Conservation (phyloP, 2,888 invertebrate species). For the Podabrus alpinus region DNA sequence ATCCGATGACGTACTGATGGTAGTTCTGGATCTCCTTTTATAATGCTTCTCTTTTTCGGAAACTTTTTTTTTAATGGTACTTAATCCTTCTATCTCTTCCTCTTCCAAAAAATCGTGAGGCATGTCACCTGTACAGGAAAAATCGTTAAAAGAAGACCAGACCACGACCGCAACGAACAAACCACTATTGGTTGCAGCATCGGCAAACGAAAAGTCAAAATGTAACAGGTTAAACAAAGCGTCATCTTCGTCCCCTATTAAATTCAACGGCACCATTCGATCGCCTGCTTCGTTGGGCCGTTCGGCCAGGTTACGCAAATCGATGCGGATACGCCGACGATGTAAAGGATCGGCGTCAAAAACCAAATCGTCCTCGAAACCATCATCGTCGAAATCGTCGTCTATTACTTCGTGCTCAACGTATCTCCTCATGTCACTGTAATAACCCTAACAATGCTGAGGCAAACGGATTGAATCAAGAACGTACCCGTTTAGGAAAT, state of each 20-base stretch:
- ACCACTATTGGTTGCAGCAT: neutral
- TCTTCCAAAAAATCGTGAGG: neutral
- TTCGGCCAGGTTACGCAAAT: neutral
- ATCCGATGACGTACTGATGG: neutral
- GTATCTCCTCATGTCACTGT: neutral
- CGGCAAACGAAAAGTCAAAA: neutral
- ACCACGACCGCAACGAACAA: neutral
- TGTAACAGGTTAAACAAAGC: neutral
- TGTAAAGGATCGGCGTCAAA: neutral
- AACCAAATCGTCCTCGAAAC: neutral
- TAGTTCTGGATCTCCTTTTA: neutral
- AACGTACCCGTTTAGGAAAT: neutral
- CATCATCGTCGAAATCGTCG: too few species aligned
- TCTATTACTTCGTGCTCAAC: neutral
- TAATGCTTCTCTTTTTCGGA: neutral
- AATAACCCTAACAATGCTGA: neutral
- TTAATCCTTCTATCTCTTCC: neutral
- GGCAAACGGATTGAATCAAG: neutral
- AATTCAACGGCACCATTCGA: neutral
- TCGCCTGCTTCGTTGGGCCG: neutral
- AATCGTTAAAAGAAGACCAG: neutral
- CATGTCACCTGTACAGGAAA: neutral
- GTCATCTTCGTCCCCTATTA: neutral
- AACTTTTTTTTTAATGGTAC: neutral
- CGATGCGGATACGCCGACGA: neutral